Evolutionary conservation across 2,113 vertebrate genomes (phyloP).

Genomic region (Panthera leo): DNA sequence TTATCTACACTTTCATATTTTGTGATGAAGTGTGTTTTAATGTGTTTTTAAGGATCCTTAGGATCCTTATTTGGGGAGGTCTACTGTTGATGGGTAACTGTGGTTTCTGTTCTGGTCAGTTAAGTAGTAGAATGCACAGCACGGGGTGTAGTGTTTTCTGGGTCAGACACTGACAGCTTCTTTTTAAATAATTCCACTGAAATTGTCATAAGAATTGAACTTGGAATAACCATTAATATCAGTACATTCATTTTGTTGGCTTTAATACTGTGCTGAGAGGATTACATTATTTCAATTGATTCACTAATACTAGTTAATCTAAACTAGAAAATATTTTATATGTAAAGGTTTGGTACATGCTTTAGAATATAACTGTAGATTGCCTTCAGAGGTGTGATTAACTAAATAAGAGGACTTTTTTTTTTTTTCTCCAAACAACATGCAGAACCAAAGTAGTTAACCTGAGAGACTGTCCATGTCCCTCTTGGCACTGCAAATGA

Average conservation of each 20-base stretch:
- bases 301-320: background rate
- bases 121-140: background rate
- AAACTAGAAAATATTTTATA: background rate
- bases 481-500: background rate
- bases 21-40: background rate
- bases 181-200: background rate
- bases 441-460: conserved; percentile 12
- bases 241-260: background rate
- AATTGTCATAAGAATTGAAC: background rate
- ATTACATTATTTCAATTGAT: conserved; percentile 6
- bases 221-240: background rate
- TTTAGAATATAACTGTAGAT: conserved; percentile 32
- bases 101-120: background rate
- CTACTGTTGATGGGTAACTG: background rate
- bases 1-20: background rate
- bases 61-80: background rate
- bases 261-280: background rate
- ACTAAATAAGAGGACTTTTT: conserved; percentile 1
- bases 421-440: background rate
- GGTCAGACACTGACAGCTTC: background rate
- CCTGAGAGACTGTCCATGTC: background rate
- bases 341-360: background rate
- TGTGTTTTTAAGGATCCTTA: background rate
- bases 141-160: background rate
- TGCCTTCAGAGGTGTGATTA: conserved; percentile 21